Conservation (phyloP, 2,113 vertebrate species). For the Leucoraja erinaceus region DNA sequence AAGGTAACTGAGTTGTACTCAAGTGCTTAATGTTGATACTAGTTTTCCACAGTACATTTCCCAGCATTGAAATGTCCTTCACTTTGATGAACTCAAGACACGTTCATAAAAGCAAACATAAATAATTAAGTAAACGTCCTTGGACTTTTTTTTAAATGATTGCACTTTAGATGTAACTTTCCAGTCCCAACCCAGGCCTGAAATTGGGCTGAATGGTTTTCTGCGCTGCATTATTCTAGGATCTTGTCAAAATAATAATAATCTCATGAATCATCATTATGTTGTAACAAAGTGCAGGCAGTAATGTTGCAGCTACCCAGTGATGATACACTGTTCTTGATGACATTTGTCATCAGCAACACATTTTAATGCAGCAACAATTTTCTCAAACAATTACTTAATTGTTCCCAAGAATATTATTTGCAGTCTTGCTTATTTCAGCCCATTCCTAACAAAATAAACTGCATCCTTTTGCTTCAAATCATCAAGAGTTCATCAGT, state of each 20-base stretch:
- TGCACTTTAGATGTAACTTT: not conserved
- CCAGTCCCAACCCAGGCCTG: not conserved
- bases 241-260: not conserved
- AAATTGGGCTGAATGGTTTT: not conserved
- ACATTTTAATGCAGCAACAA: not conserved
- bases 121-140: slow-evolving; percentile 7
- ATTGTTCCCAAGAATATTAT: not conserved
- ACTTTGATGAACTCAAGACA: not conserved
- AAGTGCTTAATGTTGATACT: not conserved
- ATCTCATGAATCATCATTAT: not conserved
- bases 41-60: not conserved
- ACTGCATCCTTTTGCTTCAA: not conserved
- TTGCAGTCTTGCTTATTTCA: slow-evolving; percentile 11
- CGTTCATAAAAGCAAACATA: slow-evolving; percentile 2
- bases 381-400: not conserved
- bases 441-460: not conserved
- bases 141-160: not conserved
- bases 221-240: not conserved
- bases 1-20: not conserved
- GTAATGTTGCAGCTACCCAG: not conserved
- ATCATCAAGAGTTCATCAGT: slow-evolving; percentile 32
- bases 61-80: not conserved
- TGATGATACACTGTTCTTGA: not conserved
- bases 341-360: not conserved
- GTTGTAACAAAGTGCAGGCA: not conserved